These are phyloP conservation scores for Ormia ochracea DNA, from an alignment of 2,888 invertebrate genomes.

Conservation along the genomic window DNA sequence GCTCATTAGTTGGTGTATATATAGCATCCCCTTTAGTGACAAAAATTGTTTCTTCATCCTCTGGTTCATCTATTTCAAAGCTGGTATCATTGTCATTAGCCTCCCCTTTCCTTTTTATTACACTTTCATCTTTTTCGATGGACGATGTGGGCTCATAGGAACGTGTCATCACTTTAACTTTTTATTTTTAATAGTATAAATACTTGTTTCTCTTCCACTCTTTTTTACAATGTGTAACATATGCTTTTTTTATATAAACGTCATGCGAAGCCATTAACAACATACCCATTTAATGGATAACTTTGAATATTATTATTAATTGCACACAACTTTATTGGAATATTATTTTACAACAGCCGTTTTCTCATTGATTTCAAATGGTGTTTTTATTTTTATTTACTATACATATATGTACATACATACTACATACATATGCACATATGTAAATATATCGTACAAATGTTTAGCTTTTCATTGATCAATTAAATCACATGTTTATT, in stretches of 20 bases:
- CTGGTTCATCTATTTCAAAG: slow-evolving; percentile 71
- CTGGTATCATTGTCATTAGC: slow-evolving; percentile 69
- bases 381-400: slow-evolving; percentile 25
- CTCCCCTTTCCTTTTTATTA: slow-evolving; percentile 37
- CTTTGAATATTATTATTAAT: slow-evolving; percentile 44
- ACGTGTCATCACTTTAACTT: slow-evolving; percentile 46
- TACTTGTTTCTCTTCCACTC: neutral
- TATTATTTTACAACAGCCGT: slow-evolving; percentile 19
- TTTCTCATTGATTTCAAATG: neutral
- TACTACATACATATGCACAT: too few relatives aligned
- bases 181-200: slow-evolving; percentile 11
- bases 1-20: slow-evolving; percentile 60
- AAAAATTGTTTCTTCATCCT: slow-evolving; percentile 64
- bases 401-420: slow-evolving; percentile 4
- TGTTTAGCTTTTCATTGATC: neutral
- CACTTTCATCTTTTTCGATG: slow-evolving; percentile 39
- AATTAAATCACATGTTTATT: neutral
- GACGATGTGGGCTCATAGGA: slow-evolving; percentile 52
- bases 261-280: slow-evolving; percentile 34
- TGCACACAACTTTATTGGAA: slow-evolving; percentile 48
- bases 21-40: slow-evolving; percentile 22
- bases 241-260: slow-evolving; percentile 32
- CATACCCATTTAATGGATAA: slow-evolving; percentile 34
- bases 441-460: too few relatives aligned
- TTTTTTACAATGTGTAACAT: slow-evolving; percentile 27